These are phyloP conservation scores for Euwallacea similis DNA, from an alignment of 1,140 invertebrate species.

Conservation along the genomic window DNA sequence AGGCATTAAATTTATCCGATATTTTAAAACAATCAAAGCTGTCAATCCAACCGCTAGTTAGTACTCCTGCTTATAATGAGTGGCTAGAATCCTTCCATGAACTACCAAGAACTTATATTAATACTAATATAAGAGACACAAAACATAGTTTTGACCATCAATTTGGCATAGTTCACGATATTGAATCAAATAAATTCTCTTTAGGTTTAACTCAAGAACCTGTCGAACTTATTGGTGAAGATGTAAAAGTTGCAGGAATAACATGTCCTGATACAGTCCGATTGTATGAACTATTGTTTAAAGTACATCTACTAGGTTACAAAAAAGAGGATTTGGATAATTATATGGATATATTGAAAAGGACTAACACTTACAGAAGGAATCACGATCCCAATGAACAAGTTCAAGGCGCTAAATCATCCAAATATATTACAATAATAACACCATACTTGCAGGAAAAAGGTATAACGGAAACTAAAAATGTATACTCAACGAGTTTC, in stretches of 20 bases:
- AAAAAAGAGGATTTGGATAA: slow-evolving; percentile 37
- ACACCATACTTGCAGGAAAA: slow-evolving; percentile 25
- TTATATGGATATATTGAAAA: slow-evolving; percentile 43
- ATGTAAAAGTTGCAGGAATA: slow-evolving; percentile 33
- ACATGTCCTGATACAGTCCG: slow-evolving; percentile 33
- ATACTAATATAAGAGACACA: slow-evolving; percentile 14
- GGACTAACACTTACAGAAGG: slow-evolving; percentile 40
- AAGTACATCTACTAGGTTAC: slow-evolving; percentile 38
- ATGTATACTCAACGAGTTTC: slow-evolving; percentile 1
- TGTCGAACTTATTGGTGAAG: slow-evolving; percentile 20
- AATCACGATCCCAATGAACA: slow-evolving; percentile 37
- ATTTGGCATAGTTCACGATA: slow-evolving; percentile 35
- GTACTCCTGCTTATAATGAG: slow-evolving; percentile 13
- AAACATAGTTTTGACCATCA: slow-evolving; percentile 25
- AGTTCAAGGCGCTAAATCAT: slow-evolving; percentile 30
- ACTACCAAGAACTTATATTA: slow-evolving; percentile 20
- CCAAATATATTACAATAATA: slow-evolving; percentile 40
- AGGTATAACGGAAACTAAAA: slow-evolving; percentile 15
- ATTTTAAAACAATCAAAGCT: slow-evolving; percentile 14
- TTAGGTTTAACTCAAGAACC: slow-evolving; percentile 23
- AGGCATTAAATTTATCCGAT: slow-evolving; percentile 10
- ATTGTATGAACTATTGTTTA: slow-evolving; percentile 42
- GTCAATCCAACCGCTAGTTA: neutral
- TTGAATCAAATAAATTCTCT: slow-evolving; percentile 23
- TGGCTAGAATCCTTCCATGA: slow-evolving; percentile 10